Percentiles rank a stretch among this genome's conserved stretches.
phyloP scores from a whole-genome alignment of 1,140 invertebrate species.

The Neodiprion lecontei region DNA sequence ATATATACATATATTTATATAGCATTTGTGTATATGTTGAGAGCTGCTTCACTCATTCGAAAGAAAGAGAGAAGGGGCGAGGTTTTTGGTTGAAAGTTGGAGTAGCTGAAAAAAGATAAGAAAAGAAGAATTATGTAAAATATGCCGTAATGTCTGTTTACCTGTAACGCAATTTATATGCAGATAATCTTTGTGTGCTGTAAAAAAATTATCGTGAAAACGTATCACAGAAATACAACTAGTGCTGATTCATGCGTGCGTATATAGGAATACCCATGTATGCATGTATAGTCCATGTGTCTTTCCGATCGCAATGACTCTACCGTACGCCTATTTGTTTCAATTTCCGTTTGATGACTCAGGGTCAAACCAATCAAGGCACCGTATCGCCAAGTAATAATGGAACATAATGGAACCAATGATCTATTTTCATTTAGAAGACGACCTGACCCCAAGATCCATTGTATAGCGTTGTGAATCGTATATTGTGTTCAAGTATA shows the following conservation, averaged over 20 bases:
- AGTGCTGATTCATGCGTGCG: too few relatives aligned
- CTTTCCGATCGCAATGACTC: neutral
- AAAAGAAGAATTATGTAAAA: constrained; percentile 57
- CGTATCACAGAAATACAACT: neutral
- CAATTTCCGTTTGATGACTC: neutral
- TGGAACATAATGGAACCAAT: neutral
- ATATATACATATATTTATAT: constrained; percentile 1
- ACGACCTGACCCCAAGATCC: neutral
- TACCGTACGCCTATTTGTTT: neutral
- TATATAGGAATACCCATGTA: neutral
- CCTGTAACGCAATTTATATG: neutral
- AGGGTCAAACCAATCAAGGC: neutral
- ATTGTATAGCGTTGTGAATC: neutral
- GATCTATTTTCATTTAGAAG: neutral
- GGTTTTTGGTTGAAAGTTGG: constrained; percentile 70
- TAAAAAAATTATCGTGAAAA: neutral
- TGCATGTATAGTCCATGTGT: neutral
- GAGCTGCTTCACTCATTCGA: constrained; percentile 64
- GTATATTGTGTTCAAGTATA: neutral
- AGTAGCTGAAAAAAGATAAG: constrained; percentile 68
- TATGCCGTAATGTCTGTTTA: neutral
- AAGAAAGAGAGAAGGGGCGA: constrained; percentile 67
- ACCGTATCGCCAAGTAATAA: neutral
- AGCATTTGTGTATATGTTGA: constrained; percentile 40
- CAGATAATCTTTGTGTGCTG: neutral